Base-by-base conservation (phyloP, 1,140 invertebrate species). In the Bombus superbus region DNA sequence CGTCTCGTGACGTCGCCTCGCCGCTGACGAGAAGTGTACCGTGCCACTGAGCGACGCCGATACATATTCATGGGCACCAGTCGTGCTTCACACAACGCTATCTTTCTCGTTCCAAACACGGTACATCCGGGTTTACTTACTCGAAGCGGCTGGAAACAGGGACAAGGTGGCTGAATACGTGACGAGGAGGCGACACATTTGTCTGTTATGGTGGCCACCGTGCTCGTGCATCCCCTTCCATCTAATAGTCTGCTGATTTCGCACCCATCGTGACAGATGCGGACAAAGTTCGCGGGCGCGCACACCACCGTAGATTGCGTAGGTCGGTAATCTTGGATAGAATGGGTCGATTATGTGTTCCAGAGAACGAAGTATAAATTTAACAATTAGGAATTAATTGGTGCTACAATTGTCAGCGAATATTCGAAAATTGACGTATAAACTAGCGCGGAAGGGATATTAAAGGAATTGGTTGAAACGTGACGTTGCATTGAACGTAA, bases 21-120 rank as follows among this genome's bases (percentile, higher is more conserved):
- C 76, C 32, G 40, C 32, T 66, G 87, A 78, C 69, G 88, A 79
- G 84, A 89, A 89, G 87, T 83, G 83, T 32, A 59, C 74, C 66
- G 74, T 68, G 68, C 69, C 71, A 85, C 80, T 88, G 88, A 87
- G 88, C 84, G 77, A 73, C 68, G 77, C 47, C 84, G 83, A 91
- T 91, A 91, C 91, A 91, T 91, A 91, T 91, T 91, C 90, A 91
- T 91, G 82, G 75, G 40, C 32, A 80, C 59, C 57, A 71, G 84
- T 77, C 79, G 72, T 82, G 76, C 71, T n/a, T 89, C 79, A 77
- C 74, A 57, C 62, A 64, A 6, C 57, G 72, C 74, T 86, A 89
- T 89, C 87, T 89, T 89, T 89, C 80, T 68, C 76, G 11, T 9
- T 38, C 13, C 35, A 40, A 40, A 22, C 28, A 62, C 57, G 18